Percentiles rank a stretch among this genome's conserved stretches.
Evolutionary conservation across 2,888 invertebrate species (phyloP).

Genomic region (Andrena trimmerana): DNA sequence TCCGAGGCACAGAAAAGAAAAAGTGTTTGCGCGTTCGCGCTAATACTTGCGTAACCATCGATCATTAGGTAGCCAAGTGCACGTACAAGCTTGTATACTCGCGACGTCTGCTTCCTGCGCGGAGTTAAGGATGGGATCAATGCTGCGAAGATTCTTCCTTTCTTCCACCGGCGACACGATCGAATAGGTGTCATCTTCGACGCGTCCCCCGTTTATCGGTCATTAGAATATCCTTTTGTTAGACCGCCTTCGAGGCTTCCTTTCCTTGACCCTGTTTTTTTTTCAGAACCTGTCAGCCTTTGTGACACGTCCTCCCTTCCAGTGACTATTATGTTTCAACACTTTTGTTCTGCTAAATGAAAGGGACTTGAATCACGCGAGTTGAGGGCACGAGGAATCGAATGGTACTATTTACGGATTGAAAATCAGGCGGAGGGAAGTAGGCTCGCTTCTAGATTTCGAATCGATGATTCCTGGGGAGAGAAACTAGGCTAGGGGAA

Average conservation of each 20-base stretch:
- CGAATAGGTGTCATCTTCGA: not conserved
- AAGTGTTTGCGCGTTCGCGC: constrained; percentile 47
- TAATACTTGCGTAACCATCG: constrained; percentile 69
- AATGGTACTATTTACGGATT: too few relatives aligned
- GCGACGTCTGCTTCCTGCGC: constrained; percentile 36
- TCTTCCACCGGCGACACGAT: constrained; percentile 4
- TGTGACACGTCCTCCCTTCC: not conserved
- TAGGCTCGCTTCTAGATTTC: too few relatives aligned
- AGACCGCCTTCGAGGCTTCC: not conserved
- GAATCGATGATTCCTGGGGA: too few relatives aligned
- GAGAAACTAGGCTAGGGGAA: too few relatives aligned
- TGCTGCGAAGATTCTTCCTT: constrained; percentile 44
- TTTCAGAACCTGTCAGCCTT: not conserved
- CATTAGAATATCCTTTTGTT: constrained; percentile 7
- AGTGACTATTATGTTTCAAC: too few relatives aligned
- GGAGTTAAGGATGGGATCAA: constrained; percentile 70
- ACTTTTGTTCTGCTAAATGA: not conserved
- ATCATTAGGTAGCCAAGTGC: constrained; percentile 50
- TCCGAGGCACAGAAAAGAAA: constrained; percentile 27
- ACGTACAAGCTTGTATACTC: constrained; percentile 9
- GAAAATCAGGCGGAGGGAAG: too few relatives aligned
- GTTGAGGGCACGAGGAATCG: too few relatives aligned
- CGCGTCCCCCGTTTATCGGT: not conserved
- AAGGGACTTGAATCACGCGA: too few relatives aligned
- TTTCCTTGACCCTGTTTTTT: constrained; percentile 23